Evolutionary conservation across 2,888 invertebrate genomes (phyloP).

Genomic region (Andrena flavipes): DNA sequence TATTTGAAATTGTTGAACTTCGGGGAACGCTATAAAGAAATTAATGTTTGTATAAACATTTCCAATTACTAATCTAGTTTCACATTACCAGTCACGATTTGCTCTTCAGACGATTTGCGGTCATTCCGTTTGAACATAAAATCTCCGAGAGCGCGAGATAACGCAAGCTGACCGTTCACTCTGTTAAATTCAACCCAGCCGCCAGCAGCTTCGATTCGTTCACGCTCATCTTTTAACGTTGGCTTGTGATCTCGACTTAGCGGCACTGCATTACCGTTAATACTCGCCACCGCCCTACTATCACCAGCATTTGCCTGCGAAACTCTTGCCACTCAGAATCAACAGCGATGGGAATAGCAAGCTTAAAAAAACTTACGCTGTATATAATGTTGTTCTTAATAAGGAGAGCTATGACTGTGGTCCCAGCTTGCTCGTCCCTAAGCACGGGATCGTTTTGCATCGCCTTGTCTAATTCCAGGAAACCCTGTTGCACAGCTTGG

Average conservation of each 20-base stretch:
- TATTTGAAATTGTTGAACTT: conserved; percentile 93
- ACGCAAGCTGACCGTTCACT: conserved; percentile 98
- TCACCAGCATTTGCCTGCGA: conserved; percentile 97
- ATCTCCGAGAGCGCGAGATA: conserved; percentile 98
- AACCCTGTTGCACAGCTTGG: conserved; percentile 94
- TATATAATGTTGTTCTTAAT: conserved; percentile 94
- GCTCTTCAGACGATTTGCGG: conserved; percentile 94
- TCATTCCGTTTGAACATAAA: conserved; percentile 98
- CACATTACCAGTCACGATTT: conserved; percentile 96
- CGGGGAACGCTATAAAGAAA: conserved; percentile 92
- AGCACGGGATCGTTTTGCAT: conserved; percentile 96
- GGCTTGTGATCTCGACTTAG: conserved; percentile 98
- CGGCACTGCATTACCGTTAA: conserved; percentile 89
- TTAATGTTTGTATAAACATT: conserved; percentile 43
- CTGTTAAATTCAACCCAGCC: conserved; percentile 99
- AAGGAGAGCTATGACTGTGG: conserved; percentile 95
- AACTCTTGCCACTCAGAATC: conserved; percentile 8
- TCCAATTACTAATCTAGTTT: neutral
- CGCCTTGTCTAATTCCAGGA: conserved; percentile 95
- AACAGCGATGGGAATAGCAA: neutral
- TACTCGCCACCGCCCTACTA: conserved; percentile 96
- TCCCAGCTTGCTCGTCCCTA: conserved; percentile 97
- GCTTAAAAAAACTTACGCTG: conserved; percentile 87
- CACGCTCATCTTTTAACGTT: conserved; percentile 93
- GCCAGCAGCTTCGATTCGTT: conserved; percentile 96